Conservation (phyloP, 53 echinoderm and acorn worm species). For the Paracentrotus lividus region DNA sequence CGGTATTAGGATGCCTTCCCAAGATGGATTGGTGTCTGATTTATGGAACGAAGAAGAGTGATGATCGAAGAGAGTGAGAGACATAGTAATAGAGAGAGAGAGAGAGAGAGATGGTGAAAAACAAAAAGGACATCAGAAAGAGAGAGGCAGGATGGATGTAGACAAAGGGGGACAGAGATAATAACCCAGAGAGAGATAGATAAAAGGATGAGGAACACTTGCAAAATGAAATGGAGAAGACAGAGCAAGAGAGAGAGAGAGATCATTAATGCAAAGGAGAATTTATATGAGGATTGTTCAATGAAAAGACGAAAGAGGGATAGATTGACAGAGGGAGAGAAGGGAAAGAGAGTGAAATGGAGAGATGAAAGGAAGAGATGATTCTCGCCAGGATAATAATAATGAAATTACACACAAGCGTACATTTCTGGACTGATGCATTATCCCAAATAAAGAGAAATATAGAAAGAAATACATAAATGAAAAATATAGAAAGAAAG, state of each 20-base stretch:
- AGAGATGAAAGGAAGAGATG: not conserved
- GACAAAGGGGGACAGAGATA: not conserved
- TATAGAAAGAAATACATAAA: not conserved
- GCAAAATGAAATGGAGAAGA: not conserved
- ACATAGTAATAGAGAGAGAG: not conserved
- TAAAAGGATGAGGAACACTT: not conserved
- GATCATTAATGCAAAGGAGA: not conserved
- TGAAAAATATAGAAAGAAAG: not conserved
- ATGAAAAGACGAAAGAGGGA: not conserved
- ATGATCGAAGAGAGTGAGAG: not conserved
- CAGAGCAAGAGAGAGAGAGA: not conserved
- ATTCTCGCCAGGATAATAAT: not conserved
- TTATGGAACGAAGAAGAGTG: slow-evolving; percentile 45
- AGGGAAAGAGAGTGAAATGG: not conserved
- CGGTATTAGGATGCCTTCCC: slow-evolving; percentile 52
- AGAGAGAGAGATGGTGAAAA: not conserved
- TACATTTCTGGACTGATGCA: not conserved
- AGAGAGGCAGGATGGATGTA: not conserved
- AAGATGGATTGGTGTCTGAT: slow-evolving; percentile 56
- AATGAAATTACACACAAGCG: not conserved
- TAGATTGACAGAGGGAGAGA: not conserved
- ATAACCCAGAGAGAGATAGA: not conserved
- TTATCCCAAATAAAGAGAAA: not conserved
- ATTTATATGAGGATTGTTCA: not conserved
- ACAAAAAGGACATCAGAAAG: too few species aligned